Evolutionary conservation across 1,140 invertebrate genomes (phyloP).

Genomic region (Metopolophium dirhodum): DNA sequence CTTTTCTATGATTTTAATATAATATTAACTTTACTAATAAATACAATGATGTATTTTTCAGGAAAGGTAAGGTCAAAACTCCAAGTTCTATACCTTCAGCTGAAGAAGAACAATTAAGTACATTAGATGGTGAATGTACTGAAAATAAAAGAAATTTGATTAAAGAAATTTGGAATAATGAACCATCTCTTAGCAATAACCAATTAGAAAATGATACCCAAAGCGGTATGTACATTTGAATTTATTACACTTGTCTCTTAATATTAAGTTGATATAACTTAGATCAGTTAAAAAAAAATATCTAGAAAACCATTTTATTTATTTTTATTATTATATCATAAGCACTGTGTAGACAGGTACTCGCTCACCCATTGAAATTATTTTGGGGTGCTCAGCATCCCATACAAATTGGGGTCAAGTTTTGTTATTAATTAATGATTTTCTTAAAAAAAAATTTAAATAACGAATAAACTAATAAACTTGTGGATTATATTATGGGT

Average conservation of each 20-base stretch:
- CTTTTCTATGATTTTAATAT: neutral
- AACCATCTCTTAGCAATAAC: constrained; percentile 39
- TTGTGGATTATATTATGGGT: too few species aligned
- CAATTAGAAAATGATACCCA: constrained; percentile 44
- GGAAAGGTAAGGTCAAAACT: constrained; percentile 51
- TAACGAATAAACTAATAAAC: too few species aligned
- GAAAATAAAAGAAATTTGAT: constrained; percentile 55
- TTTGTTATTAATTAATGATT: too few species aligned
- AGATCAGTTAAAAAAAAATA: neutral
- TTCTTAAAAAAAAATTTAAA: too few species aligned
- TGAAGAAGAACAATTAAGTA: constrained; percentile 54
- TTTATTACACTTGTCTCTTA: neutral
- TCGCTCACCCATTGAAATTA: too few species aligned
- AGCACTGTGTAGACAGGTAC: too few species aligned
- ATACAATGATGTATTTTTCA: neutral
- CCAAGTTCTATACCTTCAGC: constrained; percentile 53
- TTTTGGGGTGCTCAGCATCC: too few species aligned
- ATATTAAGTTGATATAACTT: neutral
- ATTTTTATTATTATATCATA: neutral
- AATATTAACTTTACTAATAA: neutral
- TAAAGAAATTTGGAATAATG: constrained; percentile 53
- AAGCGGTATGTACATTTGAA: constrained; percentile 23
- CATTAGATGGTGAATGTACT: constrained; percentile 53
- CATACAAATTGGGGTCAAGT: too few species aligned
- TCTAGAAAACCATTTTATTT: neutral